Base-by-base conservation (phyloP, 1,140 invertebrate genomes). In the Pogonomyrmex barbatus region DNA sequence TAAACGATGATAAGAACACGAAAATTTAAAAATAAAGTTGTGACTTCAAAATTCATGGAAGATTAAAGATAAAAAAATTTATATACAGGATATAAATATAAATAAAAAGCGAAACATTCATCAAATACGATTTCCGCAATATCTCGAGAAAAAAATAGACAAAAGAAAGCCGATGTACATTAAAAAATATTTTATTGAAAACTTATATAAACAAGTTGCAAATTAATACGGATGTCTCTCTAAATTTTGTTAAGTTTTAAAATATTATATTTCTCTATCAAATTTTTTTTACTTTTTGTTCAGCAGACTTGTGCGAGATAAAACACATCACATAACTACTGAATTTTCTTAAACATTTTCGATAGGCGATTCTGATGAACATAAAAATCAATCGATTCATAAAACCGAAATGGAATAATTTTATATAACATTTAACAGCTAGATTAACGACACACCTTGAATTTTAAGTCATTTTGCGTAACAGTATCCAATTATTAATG, bases 81-180 rank as follows among this genome's bases (percentile, higher is more conserved):
- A 24, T 24, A 24, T 24, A 24, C 24, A 24, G 24, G 0, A 24
- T 24, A 24, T 58, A 45, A 14, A 76, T 10, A 24, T 10, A 60
- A 45, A 42, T 50, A 17, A 68, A 68, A 50, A 14, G 39, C 45
- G 39, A 50, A 12, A 24, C 24, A 24, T 24, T 24, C 24, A 24
- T 42, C 65, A 3, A 12, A 2, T 10, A 6, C n/a, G 42, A 47
- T 75, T 56, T 39, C 36, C 24, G 67, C 67, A 3, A 8, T 63
- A 63, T 39, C 36, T 63, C 58, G 70, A 73, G 33, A n/a, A 2
- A 42, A n/a, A 67, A 67, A 39, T 45, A 24, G 63, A n/a, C 63
- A 36, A 36, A 24, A 73, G 24, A 42, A 42, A 33, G 4, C 70
- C 33, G 36, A 75, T 36, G 6, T 10, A 54, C 14, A 10, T 54